Base-by-base conservation (phyloP, 2,797 vertebrate species). In the Macrochelys suwanniensis region DNA sequence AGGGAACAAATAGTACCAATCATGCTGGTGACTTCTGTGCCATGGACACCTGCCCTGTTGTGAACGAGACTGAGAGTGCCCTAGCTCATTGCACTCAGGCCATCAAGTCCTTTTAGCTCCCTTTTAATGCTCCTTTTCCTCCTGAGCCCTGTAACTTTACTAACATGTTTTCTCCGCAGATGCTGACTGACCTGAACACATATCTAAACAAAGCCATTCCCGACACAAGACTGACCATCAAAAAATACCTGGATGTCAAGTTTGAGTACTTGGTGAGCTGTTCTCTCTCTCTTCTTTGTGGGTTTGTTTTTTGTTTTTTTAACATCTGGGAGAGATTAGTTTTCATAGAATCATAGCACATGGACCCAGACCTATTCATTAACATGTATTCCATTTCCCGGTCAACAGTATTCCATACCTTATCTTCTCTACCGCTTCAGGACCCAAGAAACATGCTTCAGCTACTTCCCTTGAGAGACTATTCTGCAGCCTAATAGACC, bases 171-270 rank as follows among this genome's bases (percentile, higher is more conserved):
- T 45, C 47, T n/a, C 95, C 92, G 91, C 98, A 99, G 99, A 99
- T 99, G 99, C 99, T 99, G 88, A 99, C 99, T 28, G 99, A 99
- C 94, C 98, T 99, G 97, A 99, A 99, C 98, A 99, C 99, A 0
- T 99, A 99, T 93, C 99, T 99, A 87, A 99, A 99, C 96, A 99
- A 99, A 97, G 99, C 99, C 96, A 99, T 99, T 97, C 99, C 99
- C 2, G 99, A 99, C 98, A 99, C 99, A 2, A 99, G 99, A 91
- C 98, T 99, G 97, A 99, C 99, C 97, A 99, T 99, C 98, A 99
- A 99, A 97, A 99, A 99, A 95, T 99, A 99, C 97, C 98, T 99
- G 98, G 99, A 99, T 57, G 99, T 99, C 89, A 99, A 99, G 98
- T 99, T 99, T 94, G 99, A 99, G 87, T 99, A 99, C 95, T 97